These are phyloP conservation scores for Rhinoderma darwinii DNA, from an alignment of 2,113 vertebrate species.

Conservation along the genomic window DNA sequence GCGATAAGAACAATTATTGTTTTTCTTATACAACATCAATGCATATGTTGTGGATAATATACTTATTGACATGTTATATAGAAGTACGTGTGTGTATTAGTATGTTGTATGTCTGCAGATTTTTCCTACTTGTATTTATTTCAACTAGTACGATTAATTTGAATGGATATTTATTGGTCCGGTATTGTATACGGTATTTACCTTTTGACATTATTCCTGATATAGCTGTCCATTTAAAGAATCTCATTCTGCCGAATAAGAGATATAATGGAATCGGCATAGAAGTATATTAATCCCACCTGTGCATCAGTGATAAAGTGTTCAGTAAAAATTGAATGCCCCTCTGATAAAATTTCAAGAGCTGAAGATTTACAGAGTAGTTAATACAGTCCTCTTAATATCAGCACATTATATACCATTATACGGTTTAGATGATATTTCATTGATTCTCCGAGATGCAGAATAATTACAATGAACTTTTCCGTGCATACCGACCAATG, in stretches of 20 bases:
- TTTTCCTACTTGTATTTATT: neutral
- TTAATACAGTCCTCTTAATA: neutral
- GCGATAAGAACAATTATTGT: neutral
- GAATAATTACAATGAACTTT: neutral
- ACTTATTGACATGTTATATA: neutral
- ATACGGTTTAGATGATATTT: neutral
- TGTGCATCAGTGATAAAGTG: neutral
- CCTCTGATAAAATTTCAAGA: neutral
- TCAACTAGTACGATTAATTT: neutral
- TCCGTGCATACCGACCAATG: neutral
- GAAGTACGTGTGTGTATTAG: neutral
- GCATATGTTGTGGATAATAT: neutral
- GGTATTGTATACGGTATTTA: neutral
- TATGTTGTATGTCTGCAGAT: neutral
- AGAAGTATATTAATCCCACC: neutral
- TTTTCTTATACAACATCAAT: neutral
- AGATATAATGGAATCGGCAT: neutral
- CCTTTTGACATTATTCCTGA: neutral
- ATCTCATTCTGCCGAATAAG: neutral
- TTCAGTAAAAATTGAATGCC: conserved; percentile 15
- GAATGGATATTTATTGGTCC: neutral
- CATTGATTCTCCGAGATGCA: neutral
- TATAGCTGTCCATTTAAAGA: neutral
- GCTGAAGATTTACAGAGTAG: neutral
- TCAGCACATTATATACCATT: neutral